phyloP scores from a whole-genome alignment of 2,113 vertebrate genomes.

The Cynocephalus volans region DNA sequence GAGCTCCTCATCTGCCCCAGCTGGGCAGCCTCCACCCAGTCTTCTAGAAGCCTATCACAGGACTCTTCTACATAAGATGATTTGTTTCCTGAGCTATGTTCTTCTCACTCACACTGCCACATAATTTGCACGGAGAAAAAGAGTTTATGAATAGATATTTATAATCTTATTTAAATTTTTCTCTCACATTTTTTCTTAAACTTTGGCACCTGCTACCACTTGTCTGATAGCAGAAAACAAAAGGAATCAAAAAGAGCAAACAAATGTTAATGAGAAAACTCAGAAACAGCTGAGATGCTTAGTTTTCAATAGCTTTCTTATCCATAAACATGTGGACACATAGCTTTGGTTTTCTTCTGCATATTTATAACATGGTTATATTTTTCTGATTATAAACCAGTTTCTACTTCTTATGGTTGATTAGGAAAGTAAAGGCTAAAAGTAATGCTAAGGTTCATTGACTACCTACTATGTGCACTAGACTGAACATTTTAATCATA shows the following conservation, averaged over 20 bases:
- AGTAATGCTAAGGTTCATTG: neutral
- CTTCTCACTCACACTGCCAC: neutral
- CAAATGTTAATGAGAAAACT: constrained; percentile 80
- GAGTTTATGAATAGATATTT: constrained; percentile 67
- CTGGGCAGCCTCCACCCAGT: neutral
- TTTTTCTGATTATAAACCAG: neutral
- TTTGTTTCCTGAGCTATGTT: neutral
- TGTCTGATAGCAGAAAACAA: constrained; percentile 76
- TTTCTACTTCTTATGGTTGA: neutral
- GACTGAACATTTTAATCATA: neutral
- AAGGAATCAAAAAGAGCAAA: constrained; percentile 79
- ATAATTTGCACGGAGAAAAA: constrained; percentile 50
- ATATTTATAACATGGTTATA: constrained; percentile 62
- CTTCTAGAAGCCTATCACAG: neutral
- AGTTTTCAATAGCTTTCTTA: constrained; percentile 70
- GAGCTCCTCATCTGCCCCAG: neutral
- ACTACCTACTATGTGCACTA: neutral
- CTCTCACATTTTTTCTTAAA: constrained; percentile 66
- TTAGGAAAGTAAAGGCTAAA: neutral
- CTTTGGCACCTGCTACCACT: constrained; percentile 80
- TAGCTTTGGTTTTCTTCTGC: constrained; percentile 63
- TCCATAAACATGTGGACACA: constrained; percentile 71
- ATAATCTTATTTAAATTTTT: constrained; percentile 51
- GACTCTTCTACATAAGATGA: neutral
- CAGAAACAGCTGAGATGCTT: constrained; percentile 80